Base-by-base conservation (phyloP, 2,797 vertebrate genomes). In the Nyctalus aviator region DNA sequence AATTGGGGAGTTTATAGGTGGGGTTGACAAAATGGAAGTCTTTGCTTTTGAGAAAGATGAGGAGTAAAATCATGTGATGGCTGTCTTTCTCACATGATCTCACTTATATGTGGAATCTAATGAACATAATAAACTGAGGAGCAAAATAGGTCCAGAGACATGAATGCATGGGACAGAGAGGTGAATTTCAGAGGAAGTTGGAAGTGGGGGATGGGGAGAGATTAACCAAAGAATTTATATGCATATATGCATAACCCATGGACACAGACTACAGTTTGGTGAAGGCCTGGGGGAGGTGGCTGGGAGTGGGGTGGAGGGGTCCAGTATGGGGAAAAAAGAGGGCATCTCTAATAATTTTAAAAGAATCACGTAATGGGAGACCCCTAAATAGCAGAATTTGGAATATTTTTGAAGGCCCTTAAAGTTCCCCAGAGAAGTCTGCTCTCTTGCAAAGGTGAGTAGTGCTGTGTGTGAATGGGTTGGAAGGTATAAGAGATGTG, bases 21-120 rank as follows among this genome's bases (percentile, higher is more conserved):
- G 41, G 35, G 32, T 32, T 71, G 76, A 57, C 5, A 41, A 30
- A 44, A 15, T 30, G 23, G 3, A 30, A 82, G 50, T 6, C n/a
- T 46, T 87, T 76, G 44, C 71, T 87, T 90, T 92, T 69, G 27
- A 82, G 30, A 69, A 88, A 89, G 32, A 57, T 78, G 64, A 72
- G 68, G 18, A 64, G 30, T 15, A 41, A 6, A 66, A 73, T 44
- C 10, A 1, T 44, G 8, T 30, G 57, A 59, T 27, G 10, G 57
- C 11, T 59, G 25, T 59, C 57, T 59, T 59, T 59, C 57, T 27
- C 57, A 64, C 13, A 30, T 64, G 27, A 64, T n/a, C 59, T 64
- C 59, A 62, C 59, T 30, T 11, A 64, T 59, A 59, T 64, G 59
- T 64, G 59, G 13, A 64, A 64, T 64, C 59, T n/a, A 64, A 64